Conservation (phyloP, 2,113 vertebrate species). For the Plectropomus leopardus region DNA sequence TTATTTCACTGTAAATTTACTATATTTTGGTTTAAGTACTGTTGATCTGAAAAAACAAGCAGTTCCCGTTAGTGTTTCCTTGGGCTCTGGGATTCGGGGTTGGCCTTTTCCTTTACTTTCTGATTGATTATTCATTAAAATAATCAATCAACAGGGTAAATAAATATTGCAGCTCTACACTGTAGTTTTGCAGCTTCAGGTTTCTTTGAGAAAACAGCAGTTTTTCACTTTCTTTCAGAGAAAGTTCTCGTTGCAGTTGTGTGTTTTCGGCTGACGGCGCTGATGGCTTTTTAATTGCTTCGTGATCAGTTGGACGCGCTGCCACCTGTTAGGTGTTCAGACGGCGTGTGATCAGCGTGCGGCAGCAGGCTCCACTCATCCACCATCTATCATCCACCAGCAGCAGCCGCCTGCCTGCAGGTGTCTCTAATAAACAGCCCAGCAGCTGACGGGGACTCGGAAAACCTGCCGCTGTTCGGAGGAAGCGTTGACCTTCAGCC, state of each 20-base stretch:
- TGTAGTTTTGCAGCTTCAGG: neutral
- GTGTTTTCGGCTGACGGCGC: neutral
- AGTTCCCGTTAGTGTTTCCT: neutral
- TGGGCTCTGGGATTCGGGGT: too few relatives aligned
- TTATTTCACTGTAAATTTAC: neutral
- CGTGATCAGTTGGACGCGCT: constrained; percentile 7
- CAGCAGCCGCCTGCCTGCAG: neutral
- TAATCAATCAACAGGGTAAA: neutral
- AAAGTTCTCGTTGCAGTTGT: neutral
- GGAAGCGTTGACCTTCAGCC: neutral
- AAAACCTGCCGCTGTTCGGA: neutral
- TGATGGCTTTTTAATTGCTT: constrained; percentile 49
- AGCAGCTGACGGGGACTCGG: neutral
- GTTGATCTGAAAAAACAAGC: neutral
- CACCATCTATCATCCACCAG: too few relatives aligned
- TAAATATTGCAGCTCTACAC: too few relatives aligned
- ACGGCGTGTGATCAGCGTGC: constrained; percentile 2
- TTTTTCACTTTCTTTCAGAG: neutral
- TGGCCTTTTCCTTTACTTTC: too few relatives aligned
- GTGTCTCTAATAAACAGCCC: neutral
- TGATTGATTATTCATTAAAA: neutral
- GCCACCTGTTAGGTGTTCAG: constrained; percentile 36
- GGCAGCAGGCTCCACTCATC: neutral
- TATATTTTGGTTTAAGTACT: neutral
- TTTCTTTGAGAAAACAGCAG: neutral